Base-by-base conservation (phyloP, 1,140 invertebrate genomes). In the Goniozus legneri region DNA sequence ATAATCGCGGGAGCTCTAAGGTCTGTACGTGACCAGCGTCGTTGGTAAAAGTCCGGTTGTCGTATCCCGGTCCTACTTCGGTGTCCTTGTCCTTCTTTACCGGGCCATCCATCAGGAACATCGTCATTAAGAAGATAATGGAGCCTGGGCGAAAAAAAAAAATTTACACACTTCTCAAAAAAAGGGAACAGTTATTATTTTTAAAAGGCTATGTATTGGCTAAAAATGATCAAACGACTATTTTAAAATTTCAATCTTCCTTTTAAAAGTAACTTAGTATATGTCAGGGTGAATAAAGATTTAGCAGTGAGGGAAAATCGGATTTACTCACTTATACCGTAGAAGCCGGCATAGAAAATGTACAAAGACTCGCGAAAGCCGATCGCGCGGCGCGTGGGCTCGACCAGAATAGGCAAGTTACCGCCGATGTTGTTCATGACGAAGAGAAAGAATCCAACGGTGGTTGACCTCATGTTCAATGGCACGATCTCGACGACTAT, bases 351-450 rank as follows among this genome's bases (percentile, higher is more conserved):
- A 69, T 92, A 92, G 69, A 87, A 90, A 59, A 93, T 90, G 71
- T 87, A 88, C 15, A 94, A 79, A 13, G 89, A 83, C 58, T 87
- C 85, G 43, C 88, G 78, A 65, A 89, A 92, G n/a, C 87, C 88
- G 24, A 90, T 84, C 0, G 78, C 77, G 65, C 87, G 85, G 15
- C 88, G 84, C 1, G 91, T 84, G 0, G 90, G 89, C 69, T 92
- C 89, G 1, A 94, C 88, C 0, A 91, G 72, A 58, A 94, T 90
- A 6, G 91, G 91, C 44, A 92, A 73, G 71, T 92, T 92, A n/a
- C 91, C 91, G n/a, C 90, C 91, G 46, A 92, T 83, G 68, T 92
- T 93, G 72, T 93, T 94, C 88, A 93, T 92, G 0, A 92, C 86
- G 67, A 94, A 93, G 2, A 94, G 75, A 60, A 92, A 93, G 2